phyloP scores from a whole-genome alignment of 2,797 vertebrate genomes.

The Bryconaethiops microstoma region DNA sequence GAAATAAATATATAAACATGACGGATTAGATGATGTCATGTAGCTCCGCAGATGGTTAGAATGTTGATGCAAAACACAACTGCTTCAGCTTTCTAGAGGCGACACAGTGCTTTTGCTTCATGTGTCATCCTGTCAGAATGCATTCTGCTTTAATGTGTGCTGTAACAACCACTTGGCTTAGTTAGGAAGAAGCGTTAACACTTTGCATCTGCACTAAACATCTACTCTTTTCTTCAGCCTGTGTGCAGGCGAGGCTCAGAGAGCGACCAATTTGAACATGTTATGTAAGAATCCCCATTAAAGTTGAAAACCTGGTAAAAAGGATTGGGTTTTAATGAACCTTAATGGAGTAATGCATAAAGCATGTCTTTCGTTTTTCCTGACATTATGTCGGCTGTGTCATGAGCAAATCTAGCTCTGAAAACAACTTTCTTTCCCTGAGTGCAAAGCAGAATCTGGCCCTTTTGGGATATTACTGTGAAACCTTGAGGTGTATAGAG shows the following conservation, averaged over 20 bases:
- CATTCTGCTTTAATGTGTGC: conserved; percentile 40
- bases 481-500: conserved; percentile 13
- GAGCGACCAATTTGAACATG: neutral
- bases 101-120: conserved; percentile 38
- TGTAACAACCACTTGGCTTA: conserved; percentile 44
- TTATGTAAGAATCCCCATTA: conserved; percentile 32
- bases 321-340: conserved; percentile 24
- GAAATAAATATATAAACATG: conserved; percentile 58
- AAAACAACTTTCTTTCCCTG: neutral
- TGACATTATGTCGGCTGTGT: neutral
- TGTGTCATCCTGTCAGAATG: conserved; percentile 44
- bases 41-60: conserved; percentile 52
- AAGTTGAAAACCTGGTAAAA: neutral
- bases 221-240: conserved; percentile 11
- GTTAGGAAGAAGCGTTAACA: conserved; percentile 34
- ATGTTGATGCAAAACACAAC: conserved; percentile 46
- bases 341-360: conserved; percentile 32
- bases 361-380: conserved; percentile 8
- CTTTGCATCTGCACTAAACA: conserved; percentile 20
- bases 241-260: conserved; percentile 6
- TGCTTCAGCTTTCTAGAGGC: conserved; percentile 35
- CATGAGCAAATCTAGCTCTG: neutral
- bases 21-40: conserved; percentile 53
- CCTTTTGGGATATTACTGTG: conserved; percentile 2
- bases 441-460: neutral